These are phyloP conservation scores for Hiodon tergisus DNA, from an alignment of 2,113 vertebrate genomes.

Conservation along the genomic window DNA sequence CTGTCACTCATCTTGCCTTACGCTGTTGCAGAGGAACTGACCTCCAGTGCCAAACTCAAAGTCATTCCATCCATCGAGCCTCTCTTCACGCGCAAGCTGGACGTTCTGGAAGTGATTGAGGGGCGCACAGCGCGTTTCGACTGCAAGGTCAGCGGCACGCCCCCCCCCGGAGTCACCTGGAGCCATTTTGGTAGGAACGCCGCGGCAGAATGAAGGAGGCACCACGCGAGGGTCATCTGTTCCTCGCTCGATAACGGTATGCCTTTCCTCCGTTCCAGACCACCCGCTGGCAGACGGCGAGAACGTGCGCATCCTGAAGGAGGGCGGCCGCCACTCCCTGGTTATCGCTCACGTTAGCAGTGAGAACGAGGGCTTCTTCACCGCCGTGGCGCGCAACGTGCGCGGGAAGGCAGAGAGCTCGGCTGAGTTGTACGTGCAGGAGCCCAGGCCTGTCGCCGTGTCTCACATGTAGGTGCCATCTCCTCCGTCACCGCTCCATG, in stretches of 20 bases:
- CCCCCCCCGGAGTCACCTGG: conserved; percentile 75
- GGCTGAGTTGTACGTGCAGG: conserved; percentile 89
- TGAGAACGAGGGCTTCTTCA: conserved; percentile 86
- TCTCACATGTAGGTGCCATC: conserved; percentile 74
- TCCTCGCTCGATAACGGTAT: neutral
- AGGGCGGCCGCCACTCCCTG: conserved; percentile 79
- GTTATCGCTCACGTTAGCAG: conserved; percentile 79
- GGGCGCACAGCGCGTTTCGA: conserved; percentile 85
- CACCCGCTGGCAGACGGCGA: conserved; percentile 73
- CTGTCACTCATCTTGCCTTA: neutral
- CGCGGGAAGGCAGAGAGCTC: conserved; percentile 80
- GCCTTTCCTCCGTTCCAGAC: conserved; percentile 54
- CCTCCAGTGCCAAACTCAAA: conserved; percentile 83
- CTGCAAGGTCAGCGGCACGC: conserved; percentile 94
- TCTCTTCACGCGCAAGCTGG: conserved; percentile 86
- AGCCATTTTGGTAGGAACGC: conserved; percentile 79
- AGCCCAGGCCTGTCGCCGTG: conserved; percentile 78
- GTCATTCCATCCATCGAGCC: conserved; percentile 81
- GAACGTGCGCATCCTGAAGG: conserved; percentile 71
- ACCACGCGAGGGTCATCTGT: neutral
- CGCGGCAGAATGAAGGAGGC: neutral
- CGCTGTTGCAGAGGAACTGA: conserved; percentile 78
- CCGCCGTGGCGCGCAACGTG: conserved; percentile 68
- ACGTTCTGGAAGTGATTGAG: conserved; percentile 84
- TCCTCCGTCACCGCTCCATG: too few relatives aligned